These are phyloP conservation scores for Scalopus aquaticus DNA, from an alignment of 2,113 vertebrate genomes.

Conservation along the genomic window DNA sequence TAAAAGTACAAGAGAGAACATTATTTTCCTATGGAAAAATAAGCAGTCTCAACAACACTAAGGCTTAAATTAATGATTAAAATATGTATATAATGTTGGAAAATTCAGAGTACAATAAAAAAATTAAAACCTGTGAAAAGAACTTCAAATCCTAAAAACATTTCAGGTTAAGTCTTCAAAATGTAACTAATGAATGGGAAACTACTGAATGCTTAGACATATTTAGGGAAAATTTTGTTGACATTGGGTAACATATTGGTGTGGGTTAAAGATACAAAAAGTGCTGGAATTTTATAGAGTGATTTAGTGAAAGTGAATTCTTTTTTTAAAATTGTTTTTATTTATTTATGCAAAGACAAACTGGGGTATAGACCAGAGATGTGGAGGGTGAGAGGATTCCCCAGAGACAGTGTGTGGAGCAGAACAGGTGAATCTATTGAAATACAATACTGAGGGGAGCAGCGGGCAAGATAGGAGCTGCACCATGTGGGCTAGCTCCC, in stretches of 20 bases:
- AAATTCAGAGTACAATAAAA: background rate
- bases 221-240: slow-evolving; percentile 3
- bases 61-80: background rate
- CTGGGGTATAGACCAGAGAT: too few relatives aligned
- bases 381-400: too few relatives aligned
- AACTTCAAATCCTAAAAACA: slow-evolving; percentile 38
- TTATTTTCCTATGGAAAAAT: background rate
- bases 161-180: background rate
- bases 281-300: background rate
- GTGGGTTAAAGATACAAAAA: background rate
- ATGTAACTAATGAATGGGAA: background rate
- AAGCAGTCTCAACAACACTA: background rate
- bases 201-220: background rate
- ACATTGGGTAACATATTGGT: background rate
- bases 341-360: too few relatives aligned
- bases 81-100: background rate
- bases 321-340: too few relatives aligned
- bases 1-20: background rate
- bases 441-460: too few relatives aligned
- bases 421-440: too few relatives aligned
- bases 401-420: too few relatives aligned
- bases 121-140: background rate
- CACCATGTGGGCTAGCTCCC: too few relatives aligned
- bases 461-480: too few relatives aligned
- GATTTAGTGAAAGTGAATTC: background rate